Base-by-base conservation (phyloP, 2,113 vertebrate species). In the Cricetomys ansorgei region DNA sequence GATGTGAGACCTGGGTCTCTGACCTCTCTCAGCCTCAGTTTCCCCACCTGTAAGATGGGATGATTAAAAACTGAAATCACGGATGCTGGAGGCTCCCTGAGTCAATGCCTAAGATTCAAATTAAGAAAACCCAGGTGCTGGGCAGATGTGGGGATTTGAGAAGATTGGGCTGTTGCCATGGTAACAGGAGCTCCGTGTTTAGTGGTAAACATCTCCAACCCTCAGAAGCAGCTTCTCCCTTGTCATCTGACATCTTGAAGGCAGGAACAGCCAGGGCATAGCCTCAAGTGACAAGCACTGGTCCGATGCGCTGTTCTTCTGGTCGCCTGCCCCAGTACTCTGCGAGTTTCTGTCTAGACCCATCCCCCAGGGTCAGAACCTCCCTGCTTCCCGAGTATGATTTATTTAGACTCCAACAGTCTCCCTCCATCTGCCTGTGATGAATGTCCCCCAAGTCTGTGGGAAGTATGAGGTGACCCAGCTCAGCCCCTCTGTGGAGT, bases 141-240 rank as follows among this genome's bases (percentile, higher is more conserved):
- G 79, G 94, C 92, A 92, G 94, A 88, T 92, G 91, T 53, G 81
- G 88, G 87, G 34, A 9, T 21, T 4, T 76, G 79, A 34, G 0
- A 16, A 2, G 88, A 29, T 7, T 8, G 69, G 91, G 73, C 2
- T n/a, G 97, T 97, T 96, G 94, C 92, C 97, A 91, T 95, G 95
- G 97, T 7, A 73, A 98, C 0, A 0, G n/a, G 79, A 3, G 0
- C 88, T 75, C 29, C 0, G 0, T 21, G 81, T 86, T 92, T 40
- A 13, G 25, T 0, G 34, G 94, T 97, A 85, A 96, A 90, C 45
- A 86, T 7, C 48, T 77, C 7, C 72, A 69, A n/a, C 76, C 59
- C 75, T 19, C 91, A 27, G 48, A 43, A 88, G 94, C 94, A 48
- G 80, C 83, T 62, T 84, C 27, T 62, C 73, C 73, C 0, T 5